Conservation (phyloP, 1,140 invertebrate genomes). For the Manduca sexta region DNA sequence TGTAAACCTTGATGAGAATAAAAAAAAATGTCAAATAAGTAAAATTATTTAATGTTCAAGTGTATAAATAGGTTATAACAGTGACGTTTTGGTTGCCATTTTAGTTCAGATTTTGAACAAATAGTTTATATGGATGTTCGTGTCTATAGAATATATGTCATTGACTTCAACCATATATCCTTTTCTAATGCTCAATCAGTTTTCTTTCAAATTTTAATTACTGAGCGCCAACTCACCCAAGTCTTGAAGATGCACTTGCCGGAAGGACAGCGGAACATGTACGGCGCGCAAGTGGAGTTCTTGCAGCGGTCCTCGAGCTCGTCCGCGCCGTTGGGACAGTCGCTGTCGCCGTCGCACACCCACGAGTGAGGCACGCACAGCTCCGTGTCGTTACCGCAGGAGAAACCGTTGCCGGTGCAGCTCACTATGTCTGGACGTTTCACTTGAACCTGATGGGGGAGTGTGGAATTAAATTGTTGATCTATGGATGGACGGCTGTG, state of each 20-base stretch:
- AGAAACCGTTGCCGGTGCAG: slow-evolving; percentile 71
- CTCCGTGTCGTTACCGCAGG: slow-evolving; percentile 70
- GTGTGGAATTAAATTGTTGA: not conserved
- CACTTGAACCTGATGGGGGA: slow-evolving; percentile 16
- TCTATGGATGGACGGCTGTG: too few species aligned
- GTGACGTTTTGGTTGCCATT: too few species aligned
- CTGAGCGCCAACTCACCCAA: slow-evolving; percentile 64
- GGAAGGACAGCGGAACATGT: slow-evolving; percentile 72
- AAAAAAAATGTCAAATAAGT: too few species aligned
- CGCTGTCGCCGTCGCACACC: slow-evolving; percentile 81
- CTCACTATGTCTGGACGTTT: slow-evolving; percentile 36
- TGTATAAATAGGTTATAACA: too few species aligned
- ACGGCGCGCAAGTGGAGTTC: slow-evolving; percentile 66
- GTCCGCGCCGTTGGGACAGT: slow-evolving; percentile 82
- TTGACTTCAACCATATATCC: too few species aligned
- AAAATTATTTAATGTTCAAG: too few species aligned
- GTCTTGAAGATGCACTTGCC: slow-evolving; percentile 76
- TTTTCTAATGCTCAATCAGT: too few species aligned
- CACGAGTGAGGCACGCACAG: slow-evolving; percentile 83
- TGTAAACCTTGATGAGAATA: too few species aligned
- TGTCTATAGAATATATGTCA: too few species aligned
- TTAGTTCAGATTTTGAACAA: too few species aligned
- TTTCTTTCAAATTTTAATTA: too few species aligned
- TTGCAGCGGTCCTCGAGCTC: slow-evolving; percentile 74
- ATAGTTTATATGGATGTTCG: too few species aligned